A percentile compares a stretch with the other conserved stretches of the same genome.
Evolutionary conservation across 1,140 invertebrate species (phyloP).

Genomic region (Scaptomyza pallida): DNA sequence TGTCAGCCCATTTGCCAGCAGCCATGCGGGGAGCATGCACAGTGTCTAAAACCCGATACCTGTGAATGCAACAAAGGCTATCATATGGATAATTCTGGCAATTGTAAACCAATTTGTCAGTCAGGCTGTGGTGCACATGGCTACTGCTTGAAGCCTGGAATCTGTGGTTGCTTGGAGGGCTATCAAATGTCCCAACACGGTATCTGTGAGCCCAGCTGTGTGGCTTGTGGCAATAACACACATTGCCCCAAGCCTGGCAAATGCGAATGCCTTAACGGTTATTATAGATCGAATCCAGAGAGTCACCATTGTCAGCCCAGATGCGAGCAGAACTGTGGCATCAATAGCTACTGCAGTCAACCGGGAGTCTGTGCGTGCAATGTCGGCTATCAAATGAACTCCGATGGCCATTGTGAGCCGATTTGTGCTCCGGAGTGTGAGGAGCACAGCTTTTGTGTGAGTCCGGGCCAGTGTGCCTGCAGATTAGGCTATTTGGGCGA

Average conservation of each 20-base stretch:
- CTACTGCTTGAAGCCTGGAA: background rate
- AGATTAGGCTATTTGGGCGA: constrained; percentile 85
- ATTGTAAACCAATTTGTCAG: too few relatives aligned
- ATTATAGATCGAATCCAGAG: background rate
- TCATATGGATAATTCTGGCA: background rate
- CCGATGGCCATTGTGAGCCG: background rate
- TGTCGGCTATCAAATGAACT: background rate
- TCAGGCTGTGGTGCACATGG: background rate
- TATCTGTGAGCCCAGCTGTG: constrained; percentile 9
- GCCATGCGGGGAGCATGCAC: too few relatives aligned
- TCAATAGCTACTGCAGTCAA: background rate
- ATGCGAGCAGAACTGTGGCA: background rate
- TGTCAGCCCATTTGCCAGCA: constrained; percentile 2
- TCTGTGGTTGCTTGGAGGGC: background rate
- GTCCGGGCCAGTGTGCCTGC: constrained; percentile 86
- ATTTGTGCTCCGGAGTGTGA: constrained; percentile 20
- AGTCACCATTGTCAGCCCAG: background rate
- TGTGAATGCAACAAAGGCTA: background rate
- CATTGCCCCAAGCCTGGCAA: background rate
- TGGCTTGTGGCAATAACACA: background rate
- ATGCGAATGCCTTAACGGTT: constrained; percentile 4
- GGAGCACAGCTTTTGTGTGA: constrained; percentile 32
- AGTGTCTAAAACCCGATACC: too few relatives aligned
- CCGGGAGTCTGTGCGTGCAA: background rate
- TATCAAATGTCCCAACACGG: background rate